phyloP scores from a whole-genome alignment of 2,113 vertebrate species.

The Pycnonotus jocosus region DNA sequence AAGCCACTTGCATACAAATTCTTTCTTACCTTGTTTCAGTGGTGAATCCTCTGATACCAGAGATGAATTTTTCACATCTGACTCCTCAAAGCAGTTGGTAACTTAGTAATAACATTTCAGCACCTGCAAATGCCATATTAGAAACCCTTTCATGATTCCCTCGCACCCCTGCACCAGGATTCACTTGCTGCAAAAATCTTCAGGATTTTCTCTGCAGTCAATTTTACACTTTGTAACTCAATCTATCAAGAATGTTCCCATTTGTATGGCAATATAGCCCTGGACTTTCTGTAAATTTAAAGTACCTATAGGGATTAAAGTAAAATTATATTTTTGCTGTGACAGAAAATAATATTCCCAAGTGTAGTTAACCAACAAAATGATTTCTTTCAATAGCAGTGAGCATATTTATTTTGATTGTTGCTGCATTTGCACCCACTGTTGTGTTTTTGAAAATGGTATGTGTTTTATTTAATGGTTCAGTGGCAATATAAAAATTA shows the following conservation, averaged over 20 bases:
- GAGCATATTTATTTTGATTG: background rate
- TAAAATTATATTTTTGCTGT: background rate
- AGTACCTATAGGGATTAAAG: background rate
- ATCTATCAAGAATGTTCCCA: conserved; percentile 3
- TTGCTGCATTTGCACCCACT: background rate
- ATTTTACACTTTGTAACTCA: conserved; percentile 51
- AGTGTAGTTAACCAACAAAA: background rate
- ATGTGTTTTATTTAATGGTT: background rate
- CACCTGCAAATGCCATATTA: conserved; percentile 56
- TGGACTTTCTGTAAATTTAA: background rate
- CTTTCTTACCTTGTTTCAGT: conserved; percentile 10
- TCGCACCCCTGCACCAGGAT: background rate
- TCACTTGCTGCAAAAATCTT: conserved; percentile 19
- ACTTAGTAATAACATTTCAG: conserved; percentile 36
- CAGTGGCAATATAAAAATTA: background rate
- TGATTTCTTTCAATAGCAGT: background rate
- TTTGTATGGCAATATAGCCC: background rate
- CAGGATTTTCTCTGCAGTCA: conserved; percentile 34
- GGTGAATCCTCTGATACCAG: conserved; percentile 28
- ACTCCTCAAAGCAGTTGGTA: conserved; percentile 32
- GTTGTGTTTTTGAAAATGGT: background rate
- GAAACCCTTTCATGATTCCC: conserved; percentile 31
- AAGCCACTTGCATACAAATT: background rate
- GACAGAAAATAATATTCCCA: background rate
- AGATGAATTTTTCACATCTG: conserved; percentile 41